Evolutionary conservation across 2,113 vertebrate genomes (phyloP).

Genomic region (Electrona antarctica): DNA sequence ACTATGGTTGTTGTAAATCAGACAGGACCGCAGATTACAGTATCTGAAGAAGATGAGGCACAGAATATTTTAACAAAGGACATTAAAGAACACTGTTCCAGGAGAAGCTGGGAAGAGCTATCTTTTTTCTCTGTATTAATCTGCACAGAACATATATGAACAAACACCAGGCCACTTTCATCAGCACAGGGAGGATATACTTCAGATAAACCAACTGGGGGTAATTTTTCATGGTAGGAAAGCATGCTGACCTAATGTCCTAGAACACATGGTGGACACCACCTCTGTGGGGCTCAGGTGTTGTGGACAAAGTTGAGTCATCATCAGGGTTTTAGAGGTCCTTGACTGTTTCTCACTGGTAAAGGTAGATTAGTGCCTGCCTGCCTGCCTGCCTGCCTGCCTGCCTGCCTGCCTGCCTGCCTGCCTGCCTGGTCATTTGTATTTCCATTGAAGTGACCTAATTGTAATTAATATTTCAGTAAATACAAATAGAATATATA

Average conservation of each 20-base stretch:
- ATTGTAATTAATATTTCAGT: constrained; percentile 17
- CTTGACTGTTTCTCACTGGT: constrained; percentile 21
- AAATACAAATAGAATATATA: constrained; percentile 16
- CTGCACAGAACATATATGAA: background rate
- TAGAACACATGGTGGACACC: constrained; percentile 39
- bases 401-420: too few species aligned
- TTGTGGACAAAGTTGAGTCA: constrained; percentile 62
- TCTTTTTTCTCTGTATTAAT: constrained; percentile 15
- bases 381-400: too few species aligned
- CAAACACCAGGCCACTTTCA: constrained; percentile 25
- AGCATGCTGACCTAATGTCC: constrained; percentile 33
- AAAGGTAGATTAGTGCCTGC: background rate
- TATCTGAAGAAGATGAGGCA: background rate
- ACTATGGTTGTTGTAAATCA: constrained; percentile 5
- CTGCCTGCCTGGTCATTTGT: constrained; percentile 37
- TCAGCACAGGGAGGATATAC: constrained; percentile 13
- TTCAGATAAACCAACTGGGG: constrained; percentile 10
- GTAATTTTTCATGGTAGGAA: constrained; percentile 27
- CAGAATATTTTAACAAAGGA: background rate
- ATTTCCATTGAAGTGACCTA: constrained; percentile 12
- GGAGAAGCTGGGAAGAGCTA: background rate
- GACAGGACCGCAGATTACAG: constrained; percentile 5
- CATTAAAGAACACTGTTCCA: constrained; percentile 4
- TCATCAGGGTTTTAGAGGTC: constrained; percentile 47
- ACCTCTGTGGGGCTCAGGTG: constrained; percentile 48